Conservation (phyloP, 2,888 invertebrate species). For the Agrochola lota region DNA sequence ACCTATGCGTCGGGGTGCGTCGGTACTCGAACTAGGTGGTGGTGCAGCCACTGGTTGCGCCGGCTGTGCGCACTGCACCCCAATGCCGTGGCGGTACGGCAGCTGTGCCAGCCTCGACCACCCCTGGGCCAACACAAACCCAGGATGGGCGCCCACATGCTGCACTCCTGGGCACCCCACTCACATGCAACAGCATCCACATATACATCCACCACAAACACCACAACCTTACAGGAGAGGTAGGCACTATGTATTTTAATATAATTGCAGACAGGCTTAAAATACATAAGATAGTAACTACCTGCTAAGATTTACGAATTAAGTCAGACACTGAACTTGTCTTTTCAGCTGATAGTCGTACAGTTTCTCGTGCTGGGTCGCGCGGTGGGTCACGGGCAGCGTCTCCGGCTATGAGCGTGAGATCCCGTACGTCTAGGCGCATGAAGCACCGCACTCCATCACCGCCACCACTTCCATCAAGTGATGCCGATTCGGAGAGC, state of each 20-base stretch:
- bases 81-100: constrained; percentile 84
- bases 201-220: constrained; percentile 79
- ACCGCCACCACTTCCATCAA: constrained; percentile 85
- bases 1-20: constrained; percentile 84
- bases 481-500: constrained; percentile 92
- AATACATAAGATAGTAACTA: background rate
- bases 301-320: background rate
- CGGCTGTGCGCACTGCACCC: constrained; percentile 73
- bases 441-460: constrained; percentile 83
- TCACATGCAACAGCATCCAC: constrained; percentile 72
- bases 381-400: constrained; percentile 92
- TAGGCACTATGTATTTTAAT: constrained; percentile 5
- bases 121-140: constrained; percentile 73
- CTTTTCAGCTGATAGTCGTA: constrained; percentile 85
- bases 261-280: background rate
- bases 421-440: constrained; percentile 92
- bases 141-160: constrained; percentile 74
- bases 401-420: constrained; percentile 92
- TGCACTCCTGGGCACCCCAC: constrained; percentile 70
- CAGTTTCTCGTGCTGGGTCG: constrained; percentile 88
- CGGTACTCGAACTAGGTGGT: constrained; percentile 84
- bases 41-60: constrained; percentile 66
- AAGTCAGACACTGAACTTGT: constrained; percentile 1
- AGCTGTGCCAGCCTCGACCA: constrained; percentile 87
- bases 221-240: constrained; percentile 86